Conservation (phyloP, 2,888 invertebrate species). For the Troides aeacus region DNA sequence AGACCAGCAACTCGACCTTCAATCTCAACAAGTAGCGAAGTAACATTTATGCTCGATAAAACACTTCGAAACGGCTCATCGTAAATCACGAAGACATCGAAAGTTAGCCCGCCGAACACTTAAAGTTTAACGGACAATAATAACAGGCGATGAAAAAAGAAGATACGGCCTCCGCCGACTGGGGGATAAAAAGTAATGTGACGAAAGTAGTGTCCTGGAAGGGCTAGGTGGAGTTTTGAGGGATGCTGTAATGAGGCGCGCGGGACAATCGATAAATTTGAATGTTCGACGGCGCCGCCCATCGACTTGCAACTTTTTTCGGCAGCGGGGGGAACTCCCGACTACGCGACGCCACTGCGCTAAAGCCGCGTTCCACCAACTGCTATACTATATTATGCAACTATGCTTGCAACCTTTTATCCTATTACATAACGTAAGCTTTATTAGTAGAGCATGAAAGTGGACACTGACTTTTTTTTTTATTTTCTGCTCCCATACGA, state of each 20-base stretch:
- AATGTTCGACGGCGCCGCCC: slow-evolving; percentile 77
- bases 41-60: slow-evolving; percentile 79
- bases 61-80: slow-evolving; percentile 74
- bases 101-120: slow-evolving; percentile 76
- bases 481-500: not conserved
- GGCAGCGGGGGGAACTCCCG: slow-evolving; percentile 67
- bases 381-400: slow-evolving; percentile 31
- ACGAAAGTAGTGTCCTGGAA: slow-evolving; percentile 66
- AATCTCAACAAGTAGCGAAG: slow-evolving; percentile 75
- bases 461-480: slow-evolving; percentile 6
- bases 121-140: slow-evolving; percentile 80
- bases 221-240: slow-evolving; percentile 78
- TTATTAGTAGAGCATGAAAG: slow-evolving; percentile 17
- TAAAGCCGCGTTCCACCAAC: slow-evolving; percentile 33
- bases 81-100: slow-evolving; percentile 77
- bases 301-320: slow-evolving; percentile 79
- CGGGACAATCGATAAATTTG: slow-evolving; percentile 80
- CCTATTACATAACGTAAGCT: slow-evolving; percentile 20
- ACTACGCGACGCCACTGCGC: slow-evolving; percentile 64
- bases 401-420: slow-evolving; percentile 19
- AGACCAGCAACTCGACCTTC: slow-evolving; percentile 60
- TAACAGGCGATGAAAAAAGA: slow-evolving; percentile 72
- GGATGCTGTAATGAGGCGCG: slow-evolving; percentile 76
- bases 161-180: slow-evolving; percentile 57
- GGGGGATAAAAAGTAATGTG: slow-evolving; percentile 75